These are phyloP conservation scores for Pseudorhombus dupliciocellatus DNA, from an alignment of 2,113 vertebrate genomes.

Conservation along the genomic window DNA sequence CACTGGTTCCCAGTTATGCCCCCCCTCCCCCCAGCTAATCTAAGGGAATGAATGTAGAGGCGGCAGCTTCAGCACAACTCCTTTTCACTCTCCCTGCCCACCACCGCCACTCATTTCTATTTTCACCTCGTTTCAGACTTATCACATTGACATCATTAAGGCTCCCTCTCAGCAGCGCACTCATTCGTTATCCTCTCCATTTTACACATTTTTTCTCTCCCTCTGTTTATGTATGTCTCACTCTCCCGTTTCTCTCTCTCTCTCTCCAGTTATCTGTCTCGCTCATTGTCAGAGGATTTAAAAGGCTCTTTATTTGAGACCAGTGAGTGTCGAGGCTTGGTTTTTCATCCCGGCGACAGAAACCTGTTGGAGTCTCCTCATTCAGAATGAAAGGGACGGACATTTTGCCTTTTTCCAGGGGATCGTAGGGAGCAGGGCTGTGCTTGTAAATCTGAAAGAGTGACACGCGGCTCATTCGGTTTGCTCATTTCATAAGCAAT, in stretches of 20 bases:
- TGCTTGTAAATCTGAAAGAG: conserved; percentile 48
- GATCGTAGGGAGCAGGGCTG: conserved; percentile 22
- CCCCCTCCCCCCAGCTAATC: conserved; percentile 53
- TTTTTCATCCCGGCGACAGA: conserved; percentile 69
- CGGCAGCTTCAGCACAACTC: conserved; percentile 22
- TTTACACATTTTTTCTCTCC: conserved; percentile 68
- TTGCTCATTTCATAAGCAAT: conserved; percentile 52
- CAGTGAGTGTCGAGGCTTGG: conserved; percentile 62
- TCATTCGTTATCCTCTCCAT: conserved; percentile 73
- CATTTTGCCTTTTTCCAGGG: conserved; percentile 43
- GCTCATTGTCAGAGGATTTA: conserved; percentile 72
- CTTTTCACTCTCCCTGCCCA: conserved; percentile 50
- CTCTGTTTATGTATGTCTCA: conserved; percentile 36
- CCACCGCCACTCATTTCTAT: conserved; percentile 72
- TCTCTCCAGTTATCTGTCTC: conserved; percentile 57
- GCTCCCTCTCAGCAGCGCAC: conserved; percentile 64
- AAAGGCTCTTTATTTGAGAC: conserved; percentile 68
- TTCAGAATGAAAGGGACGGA: conserved; percentile 61
- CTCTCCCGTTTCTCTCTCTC: conserved; percentile 18
- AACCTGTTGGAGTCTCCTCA: conserved; percentile 70
- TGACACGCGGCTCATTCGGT: conserved; percentile 34
- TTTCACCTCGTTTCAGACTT: conserved; percentile 75
- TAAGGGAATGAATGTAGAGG: conserved; percentile 48
- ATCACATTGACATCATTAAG: conserved; percentile 76
- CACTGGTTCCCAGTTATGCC: conserved; percentile 10